These are phyloP conservation scores for Zonotrichia leucophrys DNA, from an alignment of 2,113 vertebrate species.

Conservation along the genomic window DNA sequence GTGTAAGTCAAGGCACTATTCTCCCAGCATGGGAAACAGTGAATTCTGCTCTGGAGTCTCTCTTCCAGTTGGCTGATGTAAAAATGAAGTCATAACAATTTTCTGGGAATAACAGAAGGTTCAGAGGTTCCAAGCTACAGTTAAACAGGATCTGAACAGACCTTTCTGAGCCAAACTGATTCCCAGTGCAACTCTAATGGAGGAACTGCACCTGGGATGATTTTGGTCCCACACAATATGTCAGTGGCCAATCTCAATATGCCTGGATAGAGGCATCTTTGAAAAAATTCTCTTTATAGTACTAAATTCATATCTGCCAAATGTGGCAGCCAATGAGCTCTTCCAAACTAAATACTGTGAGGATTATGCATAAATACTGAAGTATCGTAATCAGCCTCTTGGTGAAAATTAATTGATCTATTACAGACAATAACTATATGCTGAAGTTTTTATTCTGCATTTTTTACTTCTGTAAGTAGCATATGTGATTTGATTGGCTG, in stretches of 20 bases:
- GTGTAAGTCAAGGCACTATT: neutral
- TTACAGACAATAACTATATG: constrained; percentile 34
- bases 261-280: neutral
- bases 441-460: constrained; percentile 32
- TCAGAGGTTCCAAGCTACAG: neutral
- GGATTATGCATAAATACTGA: constrained; percentile 8
- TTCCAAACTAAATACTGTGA: neutral
- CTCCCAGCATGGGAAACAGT: neutral
- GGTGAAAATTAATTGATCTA: constrained; percentile 35
- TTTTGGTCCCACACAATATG: neutral
- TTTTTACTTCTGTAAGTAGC: constrained; percentile 48
- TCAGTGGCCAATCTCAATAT: neutral
- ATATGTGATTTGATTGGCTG: neutral
- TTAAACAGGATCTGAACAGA: neutral
- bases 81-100: neutral
- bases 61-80: neutral
- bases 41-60: neutral
- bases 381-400: constrained; percentile 31
- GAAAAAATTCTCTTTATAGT: neutral
- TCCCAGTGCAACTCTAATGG: neutral
- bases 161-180: neutral
- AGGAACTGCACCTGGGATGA: neutral
- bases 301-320: constrained; percentile 27
- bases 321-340: neutral
- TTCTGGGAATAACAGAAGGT: neutral